These are phyloP conservation scores for Mimachlamys varia DNA, from an alignment of 2,888 invertebrate species.

Conservation along the genomic window DNA sequence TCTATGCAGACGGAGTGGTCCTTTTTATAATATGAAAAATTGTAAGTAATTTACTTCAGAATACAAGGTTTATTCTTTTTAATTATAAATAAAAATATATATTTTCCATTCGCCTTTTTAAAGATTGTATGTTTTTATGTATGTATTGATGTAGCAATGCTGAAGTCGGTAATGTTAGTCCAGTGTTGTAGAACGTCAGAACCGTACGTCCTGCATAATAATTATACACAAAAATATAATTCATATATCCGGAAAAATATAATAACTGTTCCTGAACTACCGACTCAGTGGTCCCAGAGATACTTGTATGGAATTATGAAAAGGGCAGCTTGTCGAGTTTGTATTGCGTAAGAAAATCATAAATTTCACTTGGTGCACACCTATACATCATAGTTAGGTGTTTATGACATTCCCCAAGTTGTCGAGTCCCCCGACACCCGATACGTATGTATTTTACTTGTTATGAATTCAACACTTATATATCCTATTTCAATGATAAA, in stretches of 20 bases:
- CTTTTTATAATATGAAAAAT: too few relatives aligned
- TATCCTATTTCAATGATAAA: constrained; percentile 12
- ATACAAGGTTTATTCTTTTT: too few relatives aligned
- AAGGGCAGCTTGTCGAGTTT: neutral
- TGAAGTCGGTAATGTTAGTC: neutral
- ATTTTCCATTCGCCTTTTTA: too few relatives aligned
- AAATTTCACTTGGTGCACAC: neutral
- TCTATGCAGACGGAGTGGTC: too few relatives aligned
- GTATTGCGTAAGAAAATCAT: neutral
- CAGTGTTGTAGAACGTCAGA: neutral
- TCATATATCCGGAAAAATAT: neutral
- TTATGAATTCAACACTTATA: constrained; percentile 8
- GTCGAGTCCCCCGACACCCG: neutral
- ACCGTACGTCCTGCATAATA: neutral
- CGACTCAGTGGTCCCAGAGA: neutral
- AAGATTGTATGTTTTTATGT: too few relatives aligned
- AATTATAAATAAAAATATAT: too few relatives aligned
- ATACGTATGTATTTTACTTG: neutral
- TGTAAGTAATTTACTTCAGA: too few relatives aligned
- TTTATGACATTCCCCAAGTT: neutral
- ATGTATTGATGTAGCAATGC: too few relatives aligned
- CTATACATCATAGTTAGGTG: neutral
- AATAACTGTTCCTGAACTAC: neutral
- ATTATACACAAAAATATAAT: neutral
- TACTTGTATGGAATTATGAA: neutral